Percentiles rank a stretch among this genome's conserved stretches.
Conservation (phyloP, 2,797 vertebrate genomes). For the Rhyacichthys aspro region DNA sequence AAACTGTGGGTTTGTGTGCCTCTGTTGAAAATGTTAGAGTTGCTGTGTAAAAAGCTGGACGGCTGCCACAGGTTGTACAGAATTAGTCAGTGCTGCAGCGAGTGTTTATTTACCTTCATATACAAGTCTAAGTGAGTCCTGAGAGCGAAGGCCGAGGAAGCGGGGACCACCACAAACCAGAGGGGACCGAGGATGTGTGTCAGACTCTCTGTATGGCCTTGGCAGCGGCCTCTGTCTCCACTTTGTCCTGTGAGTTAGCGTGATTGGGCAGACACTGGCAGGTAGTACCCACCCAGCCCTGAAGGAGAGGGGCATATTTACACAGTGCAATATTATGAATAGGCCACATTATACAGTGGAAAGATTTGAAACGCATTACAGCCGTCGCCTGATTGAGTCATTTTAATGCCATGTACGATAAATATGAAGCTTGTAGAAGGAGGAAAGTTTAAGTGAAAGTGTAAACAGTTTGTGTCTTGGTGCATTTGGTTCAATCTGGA, state of each 20-base stretch:
- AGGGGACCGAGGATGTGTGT: slow-evolving; percentile 56
- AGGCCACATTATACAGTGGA: slow-evolving; percentile 46
- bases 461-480: slow-evolving; percentile 26
- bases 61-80: slow-evolving; percentile 55
- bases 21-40: slow-evolving; percentile 53
- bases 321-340: slow-evolving; percentile 63
- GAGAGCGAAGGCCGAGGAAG: slow-evolving; percentile 66
- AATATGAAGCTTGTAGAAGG: slow-evolving; percentile 1
- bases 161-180: slow-evolving; percentile 64
- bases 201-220: slow-evolving; percentile 52
- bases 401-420: slow-evolving; percentile 14
- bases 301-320: slow-evolving; percentile 41
- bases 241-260: slow-evolving; percentile 39
- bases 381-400: slow-evolving; percentile 14
- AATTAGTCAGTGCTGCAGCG: slow-evolving; percentile 53
- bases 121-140: slow-evolving; percentile 52
- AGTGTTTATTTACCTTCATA: slow-evolving; percentile 75
- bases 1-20: slow-evolving; percentile 25
- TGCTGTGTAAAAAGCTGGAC: slow-evolving; percentile 53
- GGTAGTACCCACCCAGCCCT: slow-evolving; percentile 29
- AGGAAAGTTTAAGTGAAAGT: slow-evolving; percentile 16
- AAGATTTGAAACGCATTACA: slow-evolving; percentile 46
- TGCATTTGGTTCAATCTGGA: slow-evolving; percentile 10
- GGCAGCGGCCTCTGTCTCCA: slow-evolving; percentile 57
- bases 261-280: slow-evolving; percentile 57